Conservation (phyloP, 2,113 vertebrate species). For the Pachyramphus minor region DNA sequence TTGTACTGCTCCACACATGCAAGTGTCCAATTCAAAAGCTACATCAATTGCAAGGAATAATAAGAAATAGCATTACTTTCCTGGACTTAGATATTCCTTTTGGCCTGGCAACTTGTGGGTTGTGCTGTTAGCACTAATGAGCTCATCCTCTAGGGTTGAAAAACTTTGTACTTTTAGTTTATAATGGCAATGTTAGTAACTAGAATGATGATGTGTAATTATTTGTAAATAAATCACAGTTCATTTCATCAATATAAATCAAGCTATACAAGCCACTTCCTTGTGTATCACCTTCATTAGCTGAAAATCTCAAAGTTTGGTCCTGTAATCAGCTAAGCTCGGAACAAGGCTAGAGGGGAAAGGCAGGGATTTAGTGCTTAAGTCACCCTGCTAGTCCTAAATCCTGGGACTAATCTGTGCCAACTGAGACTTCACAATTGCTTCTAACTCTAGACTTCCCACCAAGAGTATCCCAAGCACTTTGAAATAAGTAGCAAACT, state of each 20-base stretch:
- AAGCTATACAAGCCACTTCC: neutral
- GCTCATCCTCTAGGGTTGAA: neutral
- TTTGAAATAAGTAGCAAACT: neutral
- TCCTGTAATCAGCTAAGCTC: constrained; percentile 34
- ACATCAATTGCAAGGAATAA: neutral
- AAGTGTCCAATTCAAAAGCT: neutral
- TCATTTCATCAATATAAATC: neutral
- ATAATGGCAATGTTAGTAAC: neutral
- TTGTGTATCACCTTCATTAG: constrained; percentile 15
- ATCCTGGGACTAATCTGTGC: constrained; percentile 47
- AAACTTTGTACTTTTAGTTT: neutral
- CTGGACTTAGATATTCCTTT: neutral
- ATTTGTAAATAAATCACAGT: neutral
- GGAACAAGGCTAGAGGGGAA: constrained; percentile 38
- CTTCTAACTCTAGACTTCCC: neutral
- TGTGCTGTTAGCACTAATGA: neutral
- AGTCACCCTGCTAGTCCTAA: constrained; percentile 42
- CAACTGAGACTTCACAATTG: neutral
- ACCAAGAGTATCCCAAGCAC: neutral
- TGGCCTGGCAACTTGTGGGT: neutral
- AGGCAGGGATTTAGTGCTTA: constrained; percentile 58
- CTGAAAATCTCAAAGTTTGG: constrained; percentile 35
- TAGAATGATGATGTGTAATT: neutral
- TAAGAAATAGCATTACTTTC: neutral
- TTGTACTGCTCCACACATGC: neutral